A percentile compares a stretch with the other conserved stretches of the same genome.
Conservation (phyloP, 2,797 vertebrate genomes). For the Pelodytes ibericus region DNA sequence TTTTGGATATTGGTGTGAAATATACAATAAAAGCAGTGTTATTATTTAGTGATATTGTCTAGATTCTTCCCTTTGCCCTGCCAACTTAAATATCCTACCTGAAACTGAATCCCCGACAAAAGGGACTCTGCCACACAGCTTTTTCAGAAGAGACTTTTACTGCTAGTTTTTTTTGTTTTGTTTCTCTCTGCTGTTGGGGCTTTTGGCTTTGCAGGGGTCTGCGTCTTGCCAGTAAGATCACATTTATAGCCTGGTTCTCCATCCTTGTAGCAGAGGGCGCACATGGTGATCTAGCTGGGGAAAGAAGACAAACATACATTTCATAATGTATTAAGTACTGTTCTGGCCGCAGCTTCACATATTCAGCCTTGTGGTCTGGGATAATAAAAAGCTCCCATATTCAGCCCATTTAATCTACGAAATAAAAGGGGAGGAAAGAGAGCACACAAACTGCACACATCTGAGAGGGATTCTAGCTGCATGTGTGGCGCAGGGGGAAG, state of each 20-base stretch:
- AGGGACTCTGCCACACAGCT: too few species aligned
- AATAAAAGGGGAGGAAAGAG: not conserved
- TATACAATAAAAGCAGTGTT: not conserved
- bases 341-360: slow-evolving; percentile 9
- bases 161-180: not conserved
- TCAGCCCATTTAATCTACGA: slow-evolving; percentile 15
- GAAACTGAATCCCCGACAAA: too few species aligned
- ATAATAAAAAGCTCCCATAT: slow-evolving; percentile 25
- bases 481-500: not conserved
- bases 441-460: not conserved
- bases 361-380: slow-evolving; percentile 19
- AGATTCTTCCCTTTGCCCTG: too few species aligned
- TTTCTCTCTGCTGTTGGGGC: not conserved
- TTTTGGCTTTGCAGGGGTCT: not conserved
- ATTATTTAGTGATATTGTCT: not conserved
- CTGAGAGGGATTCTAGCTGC: not conserved
- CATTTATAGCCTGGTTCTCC: not conserved
- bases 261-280: not conserved
- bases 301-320: not conserved
- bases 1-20: not conserved
- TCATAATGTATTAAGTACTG: slow-evolving; percentile 19
- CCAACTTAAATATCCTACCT: too few species aligned
- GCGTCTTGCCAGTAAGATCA: not conserved
- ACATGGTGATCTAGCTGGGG: not conserved
- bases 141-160: too few species aligned